Evolutionary conservation across 2,113 vertebrate genomes (phyloP).

Genomic region (Trematocara marginatum): DNA sequence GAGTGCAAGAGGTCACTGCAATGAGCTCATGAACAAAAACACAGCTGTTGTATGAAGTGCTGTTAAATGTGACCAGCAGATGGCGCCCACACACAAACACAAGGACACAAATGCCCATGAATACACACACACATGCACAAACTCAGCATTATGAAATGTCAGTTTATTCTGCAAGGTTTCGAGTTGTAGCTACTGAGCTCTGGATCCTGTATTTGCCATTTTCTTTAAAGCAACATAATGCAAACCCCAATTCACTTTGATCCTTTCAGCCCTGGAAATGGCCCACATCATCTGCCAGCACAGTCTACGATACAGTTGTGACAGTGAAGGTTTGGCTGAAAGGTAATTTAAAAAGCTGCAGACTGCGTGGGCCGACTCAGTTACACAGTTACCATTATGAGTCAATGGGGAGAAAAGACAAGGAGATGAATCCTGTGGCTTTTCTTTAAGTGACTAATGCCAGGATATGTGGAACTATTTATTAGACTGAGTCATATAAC

Average conservation of each 20-base stretch:
- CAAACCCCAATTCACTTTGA: neutral
- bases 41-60: slow-evolving; percentile 37
- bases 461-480: slow-evolving; percentile 30
- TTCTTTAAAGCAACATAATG: neutral
- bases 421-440: neutral
- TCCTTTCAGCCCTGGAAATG: neutral
- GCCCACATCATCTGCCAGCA: neutral
- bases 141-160: neutral
- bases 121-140: neutral
- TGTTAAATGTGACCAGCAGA: slow-evolving; percentile 55
- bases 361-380: neutral
- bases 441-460: slow-evolving; percentile 39
- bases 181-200: neutral
- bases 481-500: slow-evolving; percentile 43
- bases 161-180: neutral
- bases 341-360: neutral
- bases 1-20: neutral
- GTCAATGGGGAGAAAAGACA: neutral
- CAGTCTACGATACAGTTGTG: neutral
- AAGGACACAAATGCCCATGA: neutral
- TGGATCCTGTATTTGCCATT: neutral
- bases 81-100: slow-evolving; percentile 19
- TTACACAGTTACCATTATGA: slow-evolving; percentile 5
- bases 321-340: neutral
- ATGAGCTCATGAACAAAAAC: slow-evolving; percentile 35